A percentile compares a stretch with the other conserved stretches of the same genome.
These are phyloP conservation scores for Chromobotia macracanthus DNA, from an alignment of 2,797 vertebrate genomes.

Conservation along the genomic window DNA sequence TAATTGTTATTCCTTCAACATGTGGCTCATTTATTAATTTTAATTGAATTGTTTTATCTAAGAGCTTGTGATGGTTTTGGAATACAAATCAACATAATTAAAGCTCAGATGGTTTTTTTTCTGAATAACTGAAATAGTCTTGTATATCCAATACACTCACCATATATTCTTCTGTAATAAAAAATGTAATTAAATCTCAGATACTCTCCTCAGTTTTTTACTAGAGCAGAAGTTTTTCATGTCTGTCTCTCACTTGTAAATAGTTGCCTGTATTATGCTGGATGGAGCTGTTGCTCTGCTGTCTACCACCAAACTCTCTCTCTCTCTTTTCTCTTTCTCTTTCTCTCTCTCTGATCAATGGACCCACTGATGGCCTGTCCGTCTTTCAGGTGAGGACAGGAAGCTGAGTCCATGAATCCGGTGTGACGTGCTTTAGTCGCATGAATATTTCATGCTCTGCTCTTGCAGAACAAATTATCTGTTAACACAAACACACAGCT, in stretches of 20 bases:
- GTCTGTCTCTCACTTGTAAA: not conserved
- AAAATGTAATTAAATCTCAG: constrained; percentile 34
- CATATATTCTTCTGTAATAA: not conserved
- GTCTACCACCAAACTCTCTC: not conserved
- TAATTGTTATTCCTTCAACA: constrained; percentile 39
- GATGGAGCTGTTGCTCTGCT: constrained; percentile 19
- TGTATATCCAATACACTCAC: not conserved
- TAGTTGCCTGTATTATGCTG: constrained; percentile 29
- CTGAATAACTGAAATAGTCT: constrained; percentile 17
- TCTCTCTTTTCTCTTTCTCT: not conserved
- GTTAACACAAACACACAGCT: constrained; percentile 28
- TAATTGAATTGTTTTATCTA: constrained; percentile 50
- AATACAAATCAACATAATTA: constrained; percentile 42
- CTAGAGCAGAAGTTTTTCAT: not conserved
- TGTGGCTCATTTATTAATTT: constrained; percentile 35
- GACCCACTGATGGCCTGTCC: constrained; percentile 37
- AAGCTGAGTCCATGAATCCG: constrained; percentile 32
- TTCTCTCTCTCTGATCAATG: constrained; percentile 41
- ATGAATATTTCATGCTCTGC: constrained; percentile 55
- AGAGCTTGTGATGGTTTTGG: constrained; percentile 32
- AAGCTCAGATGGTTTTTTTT: constrained; percentile 25
- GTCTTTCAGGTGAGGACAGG: constrained; percentile 23
- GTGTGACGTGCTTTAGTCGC: constrained; percentile 31
- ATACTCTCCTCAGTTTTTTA: not conserved
- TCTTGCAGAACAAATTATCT: constrained; percentile 48